phyloP scores from a whole-genome alignment of 2,113 vertebrate species.

The Genyomyrus donnyi region DNA sequence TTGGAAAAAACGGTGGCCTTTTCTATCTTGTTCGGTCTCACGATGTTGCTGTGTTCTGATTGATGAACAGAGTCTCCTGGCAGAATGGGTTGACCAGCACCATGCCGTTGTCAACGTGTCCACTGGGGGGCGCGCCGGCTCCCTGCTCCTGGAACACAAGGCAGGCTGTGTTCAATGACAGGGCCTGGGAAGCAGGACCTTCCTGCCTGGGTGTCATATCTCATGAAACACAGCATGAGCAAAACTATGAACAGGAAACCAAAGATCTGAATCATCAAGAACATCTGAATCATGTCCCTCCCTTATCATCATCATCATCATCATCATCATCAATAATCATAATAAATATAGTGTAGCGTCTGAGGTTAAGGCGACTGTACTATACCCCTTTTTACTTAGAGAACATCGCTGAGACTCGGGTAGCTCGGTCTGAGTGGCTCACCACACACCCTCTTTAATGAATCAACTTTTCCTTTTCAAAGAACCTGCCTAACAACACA shows the following conservation, averaged over 20 bases:
- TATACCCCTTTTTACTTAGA: too few relatives aligned
- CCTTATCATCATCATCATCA: slow-evolving; percentile 34
- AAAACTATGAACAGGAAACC: slow-evolving; percentile 18
- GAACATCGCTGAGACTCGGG: too few relatives aligned
- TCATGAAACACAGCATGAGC: not conserved
- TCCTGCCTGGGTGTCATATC: not conserved
- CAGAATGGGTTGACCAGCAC: slow-evolving; percentile 98
- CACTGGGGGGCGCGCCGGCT: slow-evolving; percentile 83
- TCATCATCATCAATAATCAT: too few relatives aligned
- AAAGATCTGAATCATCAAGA: slow-evolving; percentile 46
- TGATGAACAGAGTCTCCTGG: slow-evolving; percentile 90
- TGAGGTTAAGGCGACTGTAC: too few relatives aligned
- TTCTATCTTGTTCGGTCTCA: slow-evolving; percentile 19
- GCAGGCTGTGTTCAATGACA: not conserved
- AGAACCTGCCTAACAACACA: too few relatives aligned
- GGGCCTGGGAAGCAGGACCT: not conserved
- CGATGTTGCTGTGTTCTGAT: slow-evolving; percentile 66
- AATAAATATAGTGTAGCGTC: too few relatives aligned
- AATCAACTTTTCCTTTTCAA: too few relatives aligned
- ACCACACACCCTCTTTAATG: too few relatives aligned
- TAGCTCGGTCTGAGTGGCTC: too few relatives aligned
- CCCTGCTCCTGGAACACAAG: slow-evolving; percentile 76
- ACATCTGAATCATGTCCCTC: slow-evolving; percentile 54
- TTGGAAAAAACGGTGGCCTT: slow-evolving; percentile 42
- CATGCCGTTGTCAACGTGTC: slow-evolving; percentile 87